A percentile compares a stretch with the other conserved stretches of the same genome.
phyloP scores from a whole-genome alignment of 1,140 invertebrate genomes.

The Lepidurus couesii region DNA sequence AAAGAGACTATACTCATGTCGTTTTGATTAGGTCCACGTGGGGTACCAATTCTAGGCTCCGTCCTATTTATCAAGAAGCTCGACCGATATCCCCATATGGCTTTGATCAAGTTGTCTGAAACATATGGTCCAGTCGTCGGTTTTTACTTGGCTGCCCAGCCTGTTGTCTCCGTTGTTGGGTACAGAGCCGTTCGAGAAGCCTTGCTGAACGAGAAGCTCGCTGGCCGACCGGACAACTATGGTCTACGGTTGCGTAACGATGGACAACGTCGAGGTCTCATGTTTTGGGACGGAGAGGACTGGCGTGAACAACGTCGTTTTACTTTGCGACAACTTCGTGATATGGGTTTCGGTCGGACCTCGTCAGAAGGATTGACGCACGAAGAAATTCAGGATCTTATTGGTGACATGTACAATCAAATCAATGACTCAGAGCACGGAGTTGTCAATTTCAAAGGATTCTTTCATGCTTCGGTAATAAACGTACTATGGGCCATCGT shows the following conservation, averaged over 20 bases:
- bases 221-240: constrained; percentile 60
- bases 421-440: background rate
- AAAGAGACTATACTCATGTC: background rate
- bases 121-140: constrained; percentile 51
- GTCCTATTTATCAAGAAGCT: constrained; percentile 22
- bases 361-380: constrained; percentile 31
- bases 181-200: constrained; percentile 57
- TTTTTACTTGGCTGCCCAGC: constrained; percentile 56
- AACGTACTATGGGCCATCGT: constrained; percentile 29
- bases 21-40: constrained; percentile 35
- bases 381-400: constrained; percentile 31
- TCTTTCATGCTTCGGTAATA: constrained; percentile 31
- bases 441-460: constrained; percentile 10
- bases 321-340: constrained; percentile 32
- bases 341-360: constrained; percentile 35
- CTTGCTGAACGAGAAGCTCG: constrained; percentile 58
- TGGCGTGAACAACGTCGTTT: constrained; percentile 35
- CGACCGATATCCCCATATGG: constrained; percentile 28
- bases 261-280: constrained; percentile 7
- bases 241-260: background rate
- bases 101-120: constrained; percentile 34
- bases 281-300: constrained; percentile 31
- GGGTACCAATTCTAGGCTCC: constrained; percentile 36
- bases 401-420: constrained; percentile 20
- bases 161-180: constrained; percentile 52